These are phyloP conservation scores for Scrobipalpa costella DNA, from an alignment of 2,888 invertebrate species.

Conservation along the genomic window DNA sequence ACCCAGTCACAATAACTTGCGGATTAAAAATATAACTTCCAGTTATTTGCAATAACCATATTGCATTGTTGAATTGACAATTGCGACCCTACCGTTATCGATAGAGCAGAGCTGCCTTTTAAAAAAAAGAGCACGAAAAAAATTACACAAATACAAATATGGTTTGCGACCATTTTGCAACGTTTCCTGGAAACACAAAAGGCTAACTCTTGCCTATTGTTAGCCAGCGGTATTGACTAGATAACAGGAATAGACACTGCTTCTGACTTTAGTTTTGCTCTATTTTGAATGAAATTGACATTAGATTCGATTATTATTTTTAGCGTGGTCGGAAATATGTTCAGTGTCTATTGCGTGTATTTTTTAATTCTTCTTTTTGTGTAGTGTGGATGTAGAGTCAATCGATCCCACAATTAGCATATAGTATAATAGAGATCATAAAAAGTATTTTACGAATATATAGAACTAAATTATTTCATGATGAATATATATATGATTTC, in stretches of 20 bases:
- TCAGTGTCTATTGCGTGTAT: too few relatives aligned
- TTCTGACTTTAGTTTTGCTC: neutral
- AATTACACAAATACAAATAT: constrained; percentile 67
- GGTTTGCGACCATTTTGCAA: constrained; percentile 50
- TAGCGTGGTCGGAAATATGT: too few relatives aligned
- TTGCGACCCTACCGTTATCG: constrained; percentile 44
- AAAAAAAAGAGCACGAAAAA: neutral
- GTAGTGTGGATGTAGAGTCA: too few relatives aligned
- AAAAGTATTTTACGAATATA: too few relatives aligned
- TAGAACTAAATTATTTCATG: too few relatives aligned
- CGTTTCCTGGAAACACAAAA: constrained; percentile 53
- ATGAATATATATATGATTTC: too few relatives aligned
- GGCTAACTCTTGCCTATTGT: constrained; percentile 75
- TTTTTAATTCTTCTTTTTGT: too few relatives aligned
- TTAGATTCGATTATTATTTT: too few relatives aligned
- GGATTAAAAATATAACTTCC: constrained; percentile 36
- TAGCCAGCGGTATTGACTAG: constrained; percentile 25
- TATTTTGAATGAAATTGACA: neutral
- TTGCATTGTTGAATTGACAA: constrained; percentile 54
- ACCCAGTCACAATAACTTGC: constrained; percentile 14
- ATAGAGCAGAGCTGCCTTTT: constrained; percentile 5
- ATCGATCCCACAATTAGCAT: too few relatives aligned
- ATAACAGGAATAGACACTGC: neutral
- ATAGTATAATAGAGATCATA: too few relatives aligned
- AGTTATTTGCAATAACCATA: constrained; percentile 52